Evolutionary conservation across 2,888 invertebrate species (phyloP).

Genomic region (Boloria selene): DNA sequence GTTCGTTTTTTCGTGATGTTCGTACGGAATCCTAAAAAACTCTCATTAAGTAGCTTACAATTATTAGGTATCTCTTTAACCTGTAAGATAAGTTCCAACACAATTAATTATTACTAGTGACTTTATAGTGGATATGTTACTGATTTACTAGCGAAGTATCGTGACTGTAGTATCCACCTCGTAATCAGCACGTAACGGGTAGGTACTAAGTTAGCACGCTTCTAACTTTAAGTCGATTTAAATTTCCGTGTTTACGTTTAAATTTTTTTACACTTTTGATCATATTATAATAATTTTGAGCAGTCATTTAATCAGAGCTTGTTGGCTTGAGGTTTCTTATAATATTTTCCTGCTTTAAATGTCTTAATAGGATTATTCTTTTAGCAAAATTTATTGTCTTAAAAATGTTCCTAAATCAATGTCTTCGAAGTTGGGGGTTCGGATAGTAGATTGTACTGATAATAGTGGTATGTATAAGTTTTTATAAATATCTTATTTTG

Average conservation of each 20-base stretch:
- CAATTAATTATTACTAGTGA: not conserved
- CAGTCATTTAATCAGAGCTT: slow-evolving; percentile 8
- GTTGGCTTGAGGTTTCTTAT: no score
- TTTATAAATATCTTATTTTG: no score
- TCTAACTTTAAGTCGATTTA: slow-evolving; percentile 29
- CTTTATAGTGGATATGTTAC: not conserved
- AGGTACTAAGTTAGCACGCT: slow-evolving; percentile 23
- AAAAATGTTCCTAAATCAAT: no score
- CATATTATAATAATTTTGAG: not conserved
- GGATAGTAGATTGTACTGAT: no score
- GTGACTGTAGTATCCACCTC: slow-evolving; percentile 27
- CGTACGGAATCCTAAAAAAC: no score
- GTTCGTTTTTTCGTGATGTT: no score
- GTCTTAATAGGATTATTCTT: no score
- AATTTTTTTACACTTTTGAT: slow-evolving; percentile 9
- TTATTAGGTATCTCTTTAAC: not conserved
- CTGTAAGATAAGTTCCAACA: not conserved
- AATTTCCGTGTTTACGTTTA: slow-evolving; percentile 29
- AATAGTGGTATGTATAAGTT: no score
- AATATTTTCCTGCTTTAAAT: no score
- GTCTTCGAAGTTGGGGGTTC: no score
- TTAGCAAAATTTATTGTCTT: no score
- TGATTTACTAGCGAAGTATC: slow-evolving; percentile 20
- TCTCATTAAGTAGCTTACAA: not conserved
- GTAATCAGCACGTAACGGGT: slow-evolving; percentile 32